Base-by-base conservation (phyloP, 2,113 vertebrate genomes). In the Eclectus roratus region DNA sequence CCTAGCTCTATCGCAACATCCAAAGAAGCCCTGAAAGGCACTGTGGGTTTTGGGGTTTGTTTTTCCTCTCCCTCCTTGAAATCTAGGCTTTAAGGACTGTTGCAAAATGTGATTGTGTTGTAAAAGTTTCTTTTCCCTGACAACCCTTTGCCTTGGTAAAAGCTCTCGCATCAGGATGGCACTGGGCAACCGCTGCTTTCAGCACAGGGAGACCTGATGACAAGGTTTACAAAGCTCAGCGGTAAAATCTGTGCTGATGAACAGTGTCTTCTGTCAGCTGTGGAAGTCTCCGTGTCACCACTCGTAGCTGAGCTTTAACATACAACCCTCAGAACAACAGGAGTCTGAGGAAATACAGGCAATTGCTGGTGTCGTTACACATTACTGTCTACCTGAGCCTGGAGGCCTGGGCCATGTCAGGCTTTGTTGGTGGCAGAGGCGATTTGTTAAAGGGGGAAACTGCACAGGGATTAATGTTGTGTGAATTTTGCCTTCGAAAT, bases 201-300 rank as follows among this genome's bases (percentile, higher is more conserved):
- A 52, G 61, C 2, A 0, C 63, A 53, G 82, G 0, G 1, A 78
- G 82, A 13, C 49, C 58, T 17, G 21, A 65, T 44, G 74, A 53
- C 58, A 73, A 63, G 53, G 66, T 90, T 90, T 88, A 61, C 53
- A 79, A 69, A 90, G 80, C 55, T 20, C n/a, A 85, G 58, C 66
- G 33, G 44, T 31, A 49, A 65, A 74, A 81, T 31, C 33, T n/a
- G 56, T 0, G 0, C 35, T 69, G 69, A 53, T 14, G n/a, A 55
- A 52, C 17, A 1, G 55, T 44, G 55, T 74, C 31, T 64, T 23
- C 56, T 68, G 33, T 78, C 73, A 71, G 0, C 55, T 65, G 33
- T 16, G 66, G 27, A 82, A 85, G 43, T 31, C 60, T 74, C 11
- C 0, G 70, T 52, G 92, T 80, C 2, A 0, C 56, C 46, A 41